A percentile compares a stretch with the other conserved stretches of the same genome.
Conservation (phyloP, 1,140 invertebrate species). For the Lordiphosa mommai region DNA sequence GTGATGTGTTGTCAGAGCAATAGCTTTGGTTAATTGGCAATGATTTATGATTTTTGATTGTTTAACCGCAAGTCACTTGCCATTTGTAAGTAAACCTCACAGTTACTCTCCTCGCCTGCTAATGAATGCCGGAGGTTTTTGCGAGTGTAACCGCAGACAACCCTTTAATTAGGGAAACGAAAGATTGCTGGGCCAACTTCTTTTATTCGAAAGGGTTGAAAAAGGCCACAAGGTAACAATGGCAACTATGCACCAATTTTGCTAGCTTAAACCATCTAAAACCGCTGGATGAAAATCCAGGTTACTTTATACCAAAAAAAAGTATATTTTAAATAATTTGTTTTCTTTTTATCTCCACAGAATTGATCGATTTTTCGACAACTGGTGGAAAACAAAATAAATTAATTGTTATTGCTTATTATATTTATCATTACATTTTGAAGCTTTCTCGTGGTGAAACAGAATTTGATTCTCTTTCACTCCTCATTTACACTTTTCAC, state of each 20-base stretch:
- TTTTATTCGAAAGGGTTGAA: conserved; percentile 13
- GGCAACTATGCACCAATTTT: conserved; percentile 9
- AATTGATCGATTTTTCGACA: no score
- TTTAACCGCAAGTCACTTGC: conserved; percentile 67
- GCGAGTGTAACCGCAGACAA: conserved; percentile 6
- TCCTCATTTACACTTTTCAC: no score
- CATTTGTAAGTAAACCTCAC: conserved; percentile 33
- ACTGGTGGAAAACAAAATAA: no score
- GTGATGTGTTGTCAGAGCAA: conserved; percentile 28
- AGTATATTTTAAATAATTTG: no score
- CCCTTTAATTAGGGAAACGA: conserved; percentile 53
- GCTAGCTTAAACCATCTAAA: no score
- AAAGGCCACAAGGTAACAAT: conserved; percentile 32
- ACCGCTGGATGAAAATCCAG: no score
- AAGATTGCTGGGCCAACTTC: background rate
- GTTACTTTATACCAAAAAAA: no score
- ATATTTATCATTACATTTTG: no score
- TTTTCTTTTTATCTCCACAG: no score
- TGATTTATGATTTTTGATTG: conserved; percentile 73
- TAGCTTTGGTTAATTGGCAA: conserved; percentile 48
- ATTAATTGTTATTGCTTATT: no score
- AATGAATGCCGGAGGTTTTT: conserved; percentile 27
- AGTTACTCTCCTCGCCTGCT: conserved; percentile 28
- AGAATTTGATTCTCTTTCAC: no score
- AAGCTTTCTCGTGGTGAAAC: no score